Conservation (phyloP, 23 tunicate genomes). For the Trididemnum miniatum region DNA sequence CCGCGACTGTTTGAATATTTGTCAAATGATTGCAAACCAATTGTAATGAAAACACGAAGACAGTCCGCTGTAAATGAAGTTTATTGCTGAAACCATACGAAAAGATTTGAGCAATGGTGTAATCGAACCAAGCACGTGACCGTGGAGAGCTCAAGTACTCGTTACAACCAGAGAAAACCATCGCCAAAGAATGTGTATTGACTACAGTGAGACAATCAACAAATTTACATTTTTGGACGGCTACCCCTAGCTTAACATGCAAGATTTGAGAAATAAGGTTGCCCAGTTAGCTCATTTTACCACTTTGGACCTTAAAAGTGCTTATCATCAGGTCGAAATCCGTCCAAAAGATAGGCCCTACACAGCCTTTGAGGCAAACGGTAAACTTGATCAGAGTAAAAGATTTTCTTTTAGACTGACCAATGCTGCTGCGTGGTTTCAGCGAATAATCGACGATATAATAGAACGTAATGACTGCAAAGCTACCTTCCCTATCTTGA, state of each 20-base stretch:
- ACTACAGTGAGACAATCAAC: constrained; percentile 17
- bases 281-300: background rate
- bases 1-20: background rate
- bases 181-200: background rate
- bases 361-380: background rate
- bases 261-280: background rate
- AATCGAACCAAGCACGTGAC: constrained; percentile 21
- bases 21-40: background rate
- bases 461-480: background rate
- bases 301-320: constrained; percentile 18
- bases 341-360: background rate
- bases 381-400: constrained; percentile 6
- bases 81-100: background rate
- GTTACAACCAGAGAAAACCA: background rate
- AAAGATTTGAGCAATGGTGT: background rate
- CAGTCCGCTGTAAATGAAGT: background rate
- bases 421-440: background rate
- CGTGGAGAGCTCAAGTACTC: constrained; percentile 24
- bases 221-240: constrained; percentile 28
- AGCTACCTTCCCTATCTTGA: constrained; percentile 9
- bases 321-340: constrained; percentile 27
- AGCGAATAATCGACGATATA: background rate
- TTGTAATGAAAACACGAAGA: background rate
- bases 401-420: background rate
- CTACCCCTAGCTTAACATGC: constrained; percentile 21